phyloP scores from a whole-genome alignment of 1,140 invertebrate species.

The Sycophaga agraensis region DNA sequence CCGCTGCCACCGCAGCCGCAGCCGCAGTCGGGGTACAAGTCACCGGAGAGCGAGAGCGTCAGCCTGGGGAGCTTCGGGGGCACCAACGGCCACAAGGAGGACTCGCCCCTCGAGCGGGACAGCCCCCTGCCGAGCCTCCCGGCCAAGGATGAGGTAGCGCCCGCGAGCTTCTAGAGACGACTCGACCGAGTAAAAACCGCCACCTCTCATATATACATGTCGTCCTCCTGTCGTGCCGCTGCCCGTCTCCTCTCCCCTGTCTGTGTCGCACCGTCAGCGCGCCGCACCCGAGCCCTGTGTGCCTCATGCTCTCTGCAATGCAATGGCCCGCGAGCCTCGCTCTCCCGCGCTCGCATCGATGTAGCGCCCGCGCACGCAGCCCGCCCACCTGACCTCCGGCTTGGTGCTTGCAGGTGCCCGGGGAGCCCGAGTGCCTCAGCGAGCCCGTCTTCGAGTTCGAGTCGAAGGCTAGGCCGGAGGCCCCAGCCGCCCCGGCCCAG shows the following conservation, averaged over 20 bases:
- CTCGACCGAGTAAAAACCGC: no score
- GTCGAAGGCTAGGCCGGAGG: conserved; percentile 26
- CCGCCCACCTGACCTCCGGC: no score
- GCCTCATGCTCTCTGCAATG: no score
- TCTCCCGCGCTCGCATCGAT: no score
- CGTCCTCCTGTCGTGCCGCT: no score
- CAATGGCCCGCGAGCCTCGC: no score
- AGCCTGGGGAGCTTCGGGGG: conserved; percentile 54
- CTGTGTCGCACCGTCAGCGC: no score
- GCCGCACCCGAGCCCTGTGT: no score
- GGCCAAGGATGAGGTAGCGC: conserved; percentile 25
- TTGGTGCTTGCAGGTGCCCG: background rate
- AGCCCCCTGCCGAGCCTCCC: conserved; percentile 44
- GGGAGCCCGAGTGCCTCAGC: conserved; percentile 51
- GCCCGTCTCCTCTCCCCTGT: no score
- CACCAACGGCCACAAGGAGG: conserved; percentile 54
- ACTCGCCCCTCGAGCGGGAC: conserved; percentile 40
- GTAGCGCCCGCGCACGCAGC: no score
- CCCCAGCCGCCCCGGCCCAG: background rate
- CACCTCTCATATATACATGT: no score
- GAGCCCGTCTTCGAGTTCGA: conserved; percentile 61
- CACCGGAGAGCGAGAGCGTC: conserved; percentile 56
- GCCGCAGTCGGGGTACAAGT: conserved; percentile 55
- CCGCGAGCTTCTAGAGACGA: conserved; percentile 4
- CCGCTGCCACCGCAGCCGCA: conserved; percentile 48